These are phyloP conservation scores for Cladopsammia gracilis DNA, from an alignment of 64 coral and sea anemone species.

Conservation along the genomic window DNA sequence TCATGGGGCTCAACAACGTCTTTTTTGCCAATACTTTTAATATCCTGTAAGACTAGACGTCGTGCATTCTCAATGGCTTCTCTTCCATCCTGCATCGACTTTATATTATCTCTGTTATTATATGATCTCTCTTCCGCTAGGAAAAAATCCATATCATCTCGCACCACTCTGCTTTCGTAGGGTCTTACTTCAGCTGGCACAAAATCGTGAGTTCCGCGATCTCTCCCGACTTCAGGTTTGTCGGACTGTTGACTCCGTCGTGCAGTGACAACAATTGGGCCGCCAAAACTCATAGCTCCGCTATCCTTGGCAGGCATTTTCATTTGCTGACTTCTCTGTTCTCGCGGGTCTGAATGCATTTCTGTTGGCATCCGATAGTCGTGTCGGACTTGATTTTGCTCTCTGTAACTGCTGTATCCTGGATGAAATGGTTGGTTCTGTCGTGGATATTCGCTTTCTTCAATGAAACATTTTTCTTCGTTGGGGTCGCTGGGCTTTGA, in stretches of 20 bases:
- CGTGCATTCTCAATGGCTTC: not conserved
- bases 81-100: not conserved
- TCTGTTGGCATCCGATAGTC: not conserved
- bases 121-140: not conserved
- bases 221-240: not conserved
- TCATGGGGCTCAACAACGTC: not conserved
- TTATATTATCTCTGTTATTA: not conserved
- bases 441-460: not conserved
- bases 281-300: constrained; percentile 15
- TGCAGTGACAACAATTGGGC: constrained; percentile 21
- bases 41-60: not conserved
- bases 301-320: not conserved
- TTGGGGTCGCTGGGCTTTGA: not conserved
- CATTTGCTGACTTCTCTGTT: not conserved
- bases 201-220: not conserved
- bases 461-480: constrained; percentile 37
- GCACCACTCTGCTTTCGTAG: not conserved
- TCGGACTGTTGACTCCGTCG: not conserved
- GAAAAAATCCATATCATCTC: not conserved
- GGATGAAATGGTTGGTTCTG: not conserved
- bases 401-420: not conserved
- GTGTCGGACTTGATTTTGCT: not conserved
- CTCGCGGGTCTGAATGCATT: not conserved
- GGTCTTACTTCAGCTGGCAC: not conserved
- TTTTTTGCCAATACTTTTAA: not conserved